phyloP scores from a whole-genome alignment of 2,113 vertebrate species.

The Zosterops lateralis region DNA sequence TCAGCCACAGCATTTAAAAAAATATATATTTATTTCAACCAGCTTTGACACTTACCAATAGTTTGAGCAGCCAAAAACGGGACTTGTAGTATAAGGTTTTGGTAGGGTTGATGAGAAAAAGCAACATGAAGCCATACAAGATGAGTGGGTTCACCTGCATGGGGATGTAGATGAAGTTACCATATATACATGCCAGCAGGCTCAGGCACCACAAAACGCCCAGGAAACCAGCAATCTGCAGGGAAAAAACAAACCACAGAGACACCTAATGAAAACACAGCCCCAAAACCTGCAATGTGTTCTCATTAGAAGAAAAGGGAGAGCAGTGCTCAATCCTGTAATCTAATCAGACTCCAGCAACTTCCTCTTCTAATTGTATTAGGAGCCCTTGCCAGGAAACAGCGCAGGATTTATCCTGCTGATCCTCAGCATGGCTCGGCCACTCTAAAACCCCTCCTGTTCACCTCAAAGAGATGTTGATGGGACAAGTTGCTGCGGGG shows the following conservation, averaged over 20 bases:
- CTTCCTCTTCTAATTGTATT: slow-evolving; percentile 52
- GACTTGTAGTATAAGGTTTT: slow-evolving; percentile 99
- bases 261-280: slow-evolving; percentile 9
- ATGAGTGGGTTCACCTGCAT: slow-evolving; percentile 94
- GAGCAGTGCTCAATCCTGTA: slow-evolving; percentile 26
- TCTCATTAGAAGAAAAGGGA: slow-evolving; percentile 44
- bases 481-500: slow-evolving; percentile 95
- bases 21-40: neutral
- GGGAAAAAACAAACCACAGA: neutral
- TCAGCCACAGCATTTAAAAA: neutral
- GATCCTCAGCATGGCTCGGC: neutral
- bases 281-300: neutral
- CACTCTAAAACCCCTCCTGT: neutral
- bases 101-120: slow-evolving; percentile 96
- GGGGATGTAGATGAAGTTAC: slow-evolving; percentile 81
- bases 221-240: slow-evolving; percentile 95
- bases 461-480: slow-evolving; percentile 97
- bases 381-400: slow-evolving; percentile 29
- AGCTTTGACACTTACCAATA: slow-evolving; percentile 85
- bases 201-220: slow-evolving; percentile 96
- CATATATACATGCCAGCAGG: slow-evolving; percentile 93
- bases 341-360: slow-evolving; percentile 55
- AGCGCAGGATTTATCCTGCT: neutral
- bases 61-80: slow-evolving; percentile 97
- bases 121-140: slow-evolving; percentile 93